phyloP scores from a whole-genome alignment of 1,140 invertebrate species.

The Bombus pyrosoma region DNA sequence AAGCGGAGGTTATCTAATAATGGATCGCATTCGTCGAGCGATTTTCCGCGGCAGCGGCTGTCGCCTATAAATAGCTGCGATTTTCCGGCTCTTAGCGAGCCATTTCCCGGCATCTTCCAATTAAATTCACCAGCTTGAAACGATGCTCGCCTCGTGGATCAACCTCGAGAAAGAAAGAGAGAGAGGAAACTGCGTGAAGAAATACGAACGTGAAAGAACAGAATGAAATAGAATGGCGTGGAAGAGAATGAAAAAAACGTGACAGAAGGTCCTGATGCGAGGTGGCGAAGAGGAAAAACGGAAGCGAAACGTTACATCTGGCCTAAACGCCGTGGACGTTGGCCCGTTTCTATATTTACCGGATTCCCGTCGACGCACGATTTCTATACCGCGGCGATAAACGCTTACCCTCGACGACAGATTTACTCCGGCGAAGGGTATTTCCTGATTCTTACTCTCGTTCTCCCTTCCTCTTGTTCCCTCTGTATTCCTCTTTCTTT shows the following conservation, averaged over 20 bases:
- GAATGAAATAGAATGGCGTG: not conserved
- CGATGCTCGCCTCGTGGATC: not conserved
- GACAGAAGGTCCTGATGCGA: constrained; percentile 20
- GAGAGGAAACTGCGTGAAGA: not conserved
- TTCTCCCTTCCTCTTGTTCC: constrained; percentile 8
- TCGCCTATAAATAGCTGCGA: constrained; percentile 49
- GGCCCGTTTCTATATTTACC: constrained; percentile 68
- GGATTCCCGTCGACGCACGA: constrained; percentile 65
- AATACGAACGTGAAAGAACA: not conserved
- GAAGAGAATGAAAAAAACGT: not conserved
- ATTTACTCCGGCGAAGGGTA: constrained; percentile 67
- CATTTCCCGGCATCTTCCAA: constrained; percentile 47
- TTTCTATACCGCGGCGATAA: constrained; percentile 69
- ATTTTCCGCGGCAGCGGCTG: not conserved
- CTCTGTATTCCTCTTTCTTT: constrained; percentile 45
- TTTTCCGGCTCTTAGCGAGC: constrained; percentile 32
- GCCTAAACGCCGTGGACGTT: constrained; percentile 63
- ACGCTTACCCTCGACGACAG: constrained; percentile 67
- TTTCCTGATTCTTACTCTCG: constrained; percentile 49
- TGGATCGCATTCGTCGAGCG: constrained; percentile 18
- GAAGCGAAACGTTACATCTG: constrained; percentile 77
- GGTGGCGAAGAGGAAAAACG: constrained; percentile 60
- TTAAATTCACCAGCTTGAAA: constrained; percentile 58
- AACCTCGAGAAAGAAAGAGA: constrained; percentile 44
- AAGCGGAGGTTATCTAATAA: constrained; percentile 26